Evolutionary conservation across 2,113 vertebrate species (phyloP).

Genomic region (Tragelaphus strepsiceros): DNA sequence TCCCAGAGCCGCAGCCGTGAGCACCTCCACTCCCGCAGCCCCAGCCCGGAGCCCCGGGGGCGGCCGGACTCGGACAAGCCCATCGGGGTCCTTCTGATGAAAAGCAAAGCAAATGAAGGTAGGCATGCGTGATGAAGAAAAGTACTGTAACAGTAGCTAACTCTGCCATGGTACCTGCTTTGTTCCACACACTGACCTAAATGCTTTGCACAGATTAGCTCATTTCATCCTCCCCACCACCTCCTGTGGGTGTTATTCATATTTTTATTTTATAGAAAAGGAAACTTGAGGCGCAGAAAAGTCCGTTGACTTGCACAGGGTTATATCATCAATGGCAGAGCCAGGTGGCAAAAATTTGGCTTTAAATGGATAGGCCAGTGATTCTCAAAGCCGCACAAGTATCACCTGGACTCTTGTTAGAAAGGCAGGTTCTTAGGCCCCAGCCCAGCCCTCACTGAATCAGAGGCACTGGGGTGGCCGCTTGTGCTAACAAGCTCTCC

Average conservation of each 20-base stretch:
- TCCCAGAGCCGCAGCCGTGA: constrained; percentile 81
- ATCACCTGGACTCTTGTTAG: no score
- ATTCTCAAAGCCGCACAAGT: background rate
- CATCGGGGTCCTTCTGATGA: constrained; percentile 88
- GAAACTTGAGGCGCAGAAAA: background rate
- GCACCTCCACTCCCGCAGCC: constrained; percentile 79
- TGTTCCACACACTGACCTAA: background rate
- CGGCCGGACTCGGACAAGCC: constrained; percentile 81
- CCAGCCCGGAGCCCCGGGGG: constrained; percentile 62
- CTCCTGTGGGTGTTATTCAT: accelerated
- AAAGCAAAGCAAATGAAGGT: constrained; percentile 94
- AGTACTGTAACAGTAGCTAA: background rate
- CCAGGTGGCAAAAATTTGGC: background rate
- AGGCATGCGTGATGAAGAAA: background rate
- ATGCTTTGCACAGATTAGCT: accelerated
- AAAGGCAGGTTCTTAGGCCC: background rate
- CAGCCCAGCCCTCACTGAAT: background rate
- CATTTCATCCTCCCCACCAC: background rate
- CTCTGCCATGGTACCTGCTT: accelerated
- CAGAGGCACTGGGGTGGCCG: background rate
- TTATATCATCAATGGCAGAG: background rate
- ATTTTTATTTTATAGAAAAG: background rate
- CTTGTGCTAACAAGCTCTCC: background rate
- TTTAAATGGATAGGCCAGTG: background rate
- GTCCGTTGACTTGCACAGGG: background rate